Percentiles rank a stretch among this genome's conserved stretches.
Evolutionary conservation across 2,888 invertebrate species (phyloP).

Genomic region (Phorcus lineatus): DNA sequence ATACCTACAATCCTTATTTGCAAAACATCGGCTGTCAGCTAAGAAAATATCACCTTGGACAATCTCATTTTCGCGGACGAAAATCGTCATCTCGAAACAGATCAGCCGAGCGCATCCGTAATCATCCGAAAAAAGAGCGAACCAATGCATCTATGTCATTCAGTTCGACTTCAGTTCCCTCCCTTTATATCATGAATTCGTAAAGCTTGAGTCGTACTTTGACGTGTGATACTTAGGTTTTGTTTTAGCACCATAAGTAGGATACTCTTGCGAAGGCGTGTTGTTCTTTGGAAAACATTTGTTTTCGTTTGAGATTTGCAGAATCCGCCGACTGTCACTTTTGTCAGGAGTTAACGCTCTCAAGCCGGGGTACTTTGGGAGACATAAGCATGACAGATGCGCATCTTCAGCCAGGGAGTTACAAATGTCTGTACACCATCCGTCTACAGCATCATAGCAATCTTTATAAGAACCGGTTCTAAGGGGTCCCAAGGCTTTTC

Average conservation of each 20-base stretch:
- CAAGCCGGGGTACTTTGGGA: too few relatives aligned
- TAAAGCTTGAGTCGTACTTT: background rate
- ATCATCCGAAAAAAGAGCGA: background rate
- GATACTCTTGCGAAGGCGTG: background rate
- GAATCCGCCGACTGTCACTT: constrained; percentile 16
- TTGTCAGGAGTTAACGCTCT: constrained; percentile 1
- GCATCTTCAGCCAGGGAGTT: too few relatives aligned
- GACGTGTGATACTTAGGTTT: background rate
- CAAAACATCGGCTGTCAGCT: constrained; percentile 18
- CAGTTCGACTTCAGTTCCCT: background rate
- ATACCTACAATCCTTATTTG: constrained; percentile 18
- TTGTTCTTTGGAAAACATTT: constrained; percentile 22
- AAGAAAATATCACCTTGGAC: constrained; percentile 18
- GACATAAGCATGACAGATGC: too few relatives aligned
- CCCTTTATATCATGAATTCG: background rate
- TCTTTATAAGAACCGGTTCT: too few relatives aligned
- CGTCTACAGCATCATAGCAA: too few relatives aligned
- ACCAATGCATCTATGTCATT: background rate
- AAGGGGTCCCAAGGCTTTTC: too few relatives aligned
- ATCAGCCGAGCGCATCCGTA: constrained; percentile 21
- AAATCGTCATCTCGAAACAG: constrained; percentile 18
- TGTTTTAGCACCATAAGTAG: background rate
- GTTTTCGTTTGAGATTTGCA: constrained; percentile 16
- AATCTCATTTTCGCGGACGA: constrained; percentile 1
- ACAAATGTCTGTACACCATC: too few relatives aligned